Conservation (phyloP, 2,797 vertebrate species). For the Cirrhinus molitorella region DNA sequence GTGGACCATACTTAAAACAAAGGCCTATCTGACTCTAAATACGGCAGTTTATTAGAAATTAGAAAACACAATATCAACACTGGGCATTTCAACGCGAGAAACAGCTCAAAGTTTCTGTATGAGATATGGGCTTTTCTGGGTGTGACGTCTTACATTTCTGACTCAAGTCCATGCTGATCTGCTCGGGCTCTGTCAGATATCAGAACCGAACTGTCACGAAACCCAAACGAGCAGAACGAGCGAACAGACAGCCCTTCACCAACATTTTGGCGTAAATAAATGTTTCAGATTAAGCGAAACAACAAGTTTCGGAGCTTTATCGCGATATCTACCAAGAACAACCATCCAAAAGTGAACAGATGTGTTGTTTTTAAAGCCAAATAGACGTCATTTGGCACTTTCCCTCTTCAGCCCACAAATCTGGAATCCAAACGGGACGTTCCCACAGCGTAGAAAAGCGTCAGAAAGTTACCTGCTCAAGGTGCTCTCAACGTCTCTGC, state of each 20-base stretch:
- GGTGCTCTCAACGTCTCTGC: neutral
- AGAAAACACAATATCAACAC: neutral
- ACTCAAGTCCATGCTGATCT: constrained; percentile 35
- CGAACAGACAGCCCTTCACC: neutral
- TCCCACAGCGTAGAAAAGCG: neutral
- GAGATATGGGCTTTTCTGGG: constrained; percentile 7
- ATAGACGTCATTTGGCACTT: constrained; percentile 10
- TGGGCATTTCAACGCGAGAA: neutral
- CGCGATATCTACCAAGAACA: neutral
- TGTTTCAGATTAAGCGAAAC: neutral
- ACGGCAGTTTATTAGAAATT: neutral
- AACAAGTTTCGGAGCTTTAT: neutral
- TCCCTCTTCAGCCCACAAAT: neutral
- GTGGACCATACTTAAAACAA: neutral
- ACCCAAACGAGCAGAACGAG: neutral
- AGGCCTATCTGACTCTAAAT: neutral
- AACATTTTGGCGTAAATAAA: neutral
- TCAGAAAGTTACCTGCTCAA: constrained; percentile 46
- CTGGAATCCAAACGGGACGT: neutral
- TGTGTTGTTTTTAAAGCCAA: neutral
- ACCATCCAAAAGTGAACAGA: neutral
- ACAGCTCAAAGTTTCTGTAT: neutral
- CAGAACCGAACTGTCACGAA: constrained; percentile 13
- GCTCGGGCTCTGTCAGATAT: neutral
- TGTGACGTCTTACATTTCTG: constrained; percentile 35